Base-by-base conservation (phyloP, 2,888 invertebrate genomes). In the Sacculina carcini region DNA sequence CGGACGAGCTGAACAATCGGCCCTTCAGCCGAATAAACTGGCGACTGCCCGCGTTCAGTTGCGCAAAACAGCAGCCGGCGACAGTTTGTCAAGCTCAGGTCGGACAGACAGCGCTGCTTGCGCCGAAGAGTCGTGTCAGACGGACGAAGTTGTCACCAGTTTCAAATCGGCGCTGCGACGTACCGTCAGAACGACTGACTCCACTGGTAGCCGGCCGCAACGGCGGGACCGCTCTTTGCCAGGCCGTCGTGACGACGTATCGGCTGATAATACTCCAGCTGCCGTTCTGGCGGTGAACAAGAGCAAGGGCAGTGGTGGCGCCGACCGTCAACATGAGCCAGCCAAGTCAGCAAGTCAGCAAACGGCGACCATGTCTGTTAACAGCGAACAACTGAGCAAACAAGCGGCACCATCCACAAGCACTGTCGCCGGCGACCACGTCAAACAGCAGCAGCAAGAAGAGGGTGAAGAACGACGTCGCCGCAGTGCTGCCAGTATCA, bases 401-500 rank as follows among this genome's bases (percentile, higher is more conserved):
- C n/a, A 21, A 16, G n/a, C 19, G 60, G 53, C 36, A 54, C 48
- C 56, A 58, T 54, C 60, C 61, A 54, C 58, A 61, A 51, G 55
- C 34, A 42, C 38, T 51, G 52, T 32, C 32, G 23, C 24, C 1
- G 26, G 23, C 2, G 38, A 48, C 14, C 16, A 21, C 3, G 47
- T 47, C 21, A 28, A 52, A 14, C 24, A 28, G 28, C 50, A 53
- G 44, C 47, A 52, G 44, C 52, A 48, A 52, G 52, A 53, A 52
- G 55, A 53, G 53, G 54, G 47, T 47, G 75, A 74, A 16, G 82
- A 84, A 50, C 83, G 84, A 63, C 87, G 86, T 64, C 73, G 87
- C 14, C 78, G 83, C 58, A 86, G 86, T 65, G 86, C 86, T 48
- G 87, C 87, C 55, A 85, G 85, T 67, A 89, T 89, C 62, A 85